Percentiles rank a stretch among this genome's conserved stretches.
Conservation (phyloP, 2,888 invertebrate genomes). For the Leptogaster cylindrica region DNA sequence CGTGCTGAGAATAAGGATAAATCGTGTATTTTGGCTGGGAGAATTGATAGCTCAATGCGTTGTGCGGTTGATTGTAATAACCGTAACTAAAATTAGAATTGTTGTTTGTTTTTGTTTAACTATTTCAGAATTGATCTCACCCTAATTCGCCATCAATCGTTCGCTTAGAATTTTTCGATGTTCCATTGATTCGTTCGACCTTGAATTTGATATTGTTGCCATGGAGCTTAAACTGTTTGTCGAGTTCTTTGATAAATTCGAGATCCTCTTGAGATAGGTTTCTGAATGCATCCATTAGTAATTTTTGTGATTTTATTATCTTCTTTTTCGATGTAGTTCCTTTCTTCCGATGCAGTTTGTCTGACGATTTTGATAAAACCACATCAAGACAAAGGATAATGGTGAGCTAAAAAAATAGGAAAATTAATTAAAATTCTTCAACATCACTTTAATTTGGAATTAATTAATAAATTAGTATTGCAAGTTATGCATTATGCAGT, state of each 20-base stretch:
- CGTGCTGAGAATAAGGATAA: slow-evolving; percentile 74
- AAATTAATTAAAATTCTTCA: neutral
- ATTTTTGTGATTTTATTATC: slow-evolving; percentile 53
- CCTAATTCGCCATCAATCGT: slow-evolving; percentile 77
- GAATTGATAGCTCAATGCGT: slow-evolving; percentile 56
- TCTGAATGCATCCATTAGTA: slow-evolving; percentile 54
- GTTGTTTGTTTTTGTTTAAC: slow-evolving; percentile 60
- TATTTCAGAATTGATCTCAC: slow-evolving; percentile 61
- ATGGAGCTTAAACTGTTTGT: slow-evolving; percentile 60
- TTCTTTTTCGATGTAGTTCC: slow-evolving; percentile 56
- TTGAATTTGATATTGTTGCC: slow-evolving; percentile 61
- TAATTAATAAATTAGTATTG: too few relatives aligned
- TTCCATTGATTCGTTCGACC: slow-evolving; percentile 58
- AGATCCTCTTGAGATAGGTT: slow-evolving; percentile 58
- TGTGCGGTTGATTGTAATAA: slow-evolving; percentile 51
- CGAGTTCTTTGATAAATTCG: slow-evolving; percentile 60
- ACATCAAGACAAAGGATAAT: neutral
- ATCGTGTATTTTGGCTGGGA: slow-evolving; percentile 68
- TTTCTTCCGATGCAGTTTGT: slow-evolving; percentile 56
- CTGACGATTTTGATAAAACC: slow-evolving; percentile 44
- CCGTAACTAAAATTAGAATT: slow-evolving; percentile 55
- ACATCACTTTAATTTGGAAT: neutral
- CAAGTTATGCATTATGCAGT: too few relatives aligned
- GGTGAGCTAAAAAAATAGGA: neutral
- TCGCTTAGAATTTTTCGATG: slow-evolving; percentile 64